These are phyloP conservation scores for Bellardia bayeri DNA, from an alignment of 2,888 invertebrate species.

Conservation along the genomic window DNA sequence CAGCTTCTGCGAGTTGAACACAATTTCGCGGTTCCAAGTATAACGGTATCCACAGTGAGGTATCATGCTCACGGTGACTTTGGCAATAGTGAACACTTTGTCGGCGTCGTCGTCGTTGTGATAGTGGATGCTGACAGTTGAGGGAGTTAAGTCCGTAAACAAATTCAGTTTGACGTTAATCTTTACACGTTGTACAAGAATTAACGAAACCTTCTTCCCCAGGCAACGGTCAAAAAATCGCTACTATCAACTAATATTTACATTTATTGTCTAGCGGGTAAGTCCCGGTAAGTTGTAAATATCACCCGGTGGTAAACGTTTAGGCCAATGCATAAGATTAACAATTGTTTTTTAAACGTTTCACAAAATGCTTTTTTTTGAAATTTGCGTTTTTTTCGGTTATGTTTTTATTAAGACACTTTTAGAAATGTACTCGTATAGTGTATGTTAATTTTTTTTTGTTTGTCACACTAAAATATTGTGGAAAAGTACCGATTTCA, in stretches of 20 bases:
- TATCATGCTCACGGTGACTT: conserved; percentile 84
- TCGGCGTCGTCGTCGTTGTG: conserved; percentile 69
- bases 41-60: conserved; percentile 91
- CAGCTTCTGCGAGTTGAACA: conserved; percentile 96
- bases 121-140: conserved; percentile 49
- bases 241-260: conserved; percentile 24
- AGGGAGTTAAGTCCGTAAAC: conserved; percentile 43
- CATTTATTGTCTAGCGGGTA: conserved; percentile 59
- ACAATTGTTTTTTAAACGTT: conserved; percentile 34
- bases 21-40: conserved; percentile 96
- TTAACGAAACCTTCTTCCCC: neutral
- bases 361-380: conserved; percentile 20
- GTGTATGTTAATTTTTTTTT: neutral
- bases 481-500: conserved; percentile 37
- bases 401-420: conserved; percentile 11
- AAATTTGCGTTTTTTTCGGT: conserved; percentile 19
- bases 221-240: conserved; percentile 31
- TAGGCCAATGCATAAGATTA: conserved; percentile 48
- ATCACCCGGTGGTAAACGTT: conserved; percentile 23
- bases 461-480: conserved; percentile 27
- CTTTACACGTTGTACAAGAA: conserved; percentile 2
- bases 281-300: conserved; percentile 16
- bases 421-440: conserved; percentile 19
- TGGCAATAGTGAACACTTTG: conserved; percentile 76
- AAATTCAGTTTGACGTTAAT: conserved; percentile 64